Percentiles rank a stretch among this genome's conserved stretches.
These are phyloP conservation scores for Mesorhabditis belari DNA, from an alignment of 2,888 invertebrate genomes.

Conservation along the genomic window DNA sequence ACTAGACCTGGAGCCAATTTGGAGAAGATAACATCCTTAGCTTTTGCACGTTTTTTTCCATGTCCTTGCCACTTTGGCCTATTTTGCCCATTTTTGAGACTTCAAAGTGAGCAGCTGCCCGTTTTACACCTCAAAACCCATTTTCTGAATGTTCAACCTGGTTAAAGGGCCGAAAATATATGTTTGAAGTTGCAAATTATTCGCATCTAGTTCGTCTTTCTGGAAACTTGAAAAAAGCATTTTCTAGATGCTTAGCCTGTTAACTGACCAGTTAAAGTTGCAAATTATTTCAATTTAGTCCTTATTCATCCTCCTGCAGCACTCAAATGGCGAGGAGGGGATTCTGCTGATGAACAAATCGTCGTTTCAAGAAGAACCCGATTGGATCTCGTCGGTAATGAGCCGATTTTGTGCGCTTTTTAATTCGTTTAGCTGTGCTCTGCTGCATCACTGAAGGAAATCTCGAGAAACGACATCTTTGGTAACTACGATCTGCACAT, in stretches of 20 bases:
- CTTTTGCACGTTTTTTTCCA: not conserved
- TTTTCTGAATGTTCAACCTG: too few species aligned
- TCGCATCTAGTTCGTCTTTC: too few species aligned
- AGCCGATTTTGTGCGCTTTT: not conserved
- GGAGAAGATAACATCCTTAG: not conserved
- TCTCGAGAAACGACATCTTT: slow-evolving; percentile 44
- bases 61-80: slow-evolving; percentile 7
- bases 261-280: not conserved
- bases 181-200: too few species aligned
- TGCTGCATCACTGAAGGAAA: slow-evolving; percentile 19
- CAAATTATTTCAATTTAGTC: slow-evolving; percentile 11
- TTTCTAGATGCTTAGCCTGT: not conserved
- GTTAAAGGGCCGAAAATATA: too few species aligned
- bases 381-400: slow-evolving; percentile 1
- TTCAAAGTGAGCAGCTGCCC: too few species aligned
- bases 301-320: slow-evolving; percentile 34
- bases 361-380: slow-evolving; percentile 37
- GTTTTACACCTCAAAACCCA: too few species aligned
- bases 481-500: slow-evolving; percentile 32
- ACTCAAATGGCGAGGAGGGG: slow-evolving; percentile 33
- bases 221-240: slow-evolving; percentile 1
- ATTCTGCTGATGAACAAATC: slow-evolving; percentile 41
- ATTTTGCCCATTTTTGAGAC: too few species aligned
- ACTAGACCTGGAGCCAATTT: too few species aligned
- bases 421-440: slow-evolving; percentile 3